phyloP scores from a whole-genome alignment of 2,113 vertebrate species.

The Thermophis baileyi region DNA sequence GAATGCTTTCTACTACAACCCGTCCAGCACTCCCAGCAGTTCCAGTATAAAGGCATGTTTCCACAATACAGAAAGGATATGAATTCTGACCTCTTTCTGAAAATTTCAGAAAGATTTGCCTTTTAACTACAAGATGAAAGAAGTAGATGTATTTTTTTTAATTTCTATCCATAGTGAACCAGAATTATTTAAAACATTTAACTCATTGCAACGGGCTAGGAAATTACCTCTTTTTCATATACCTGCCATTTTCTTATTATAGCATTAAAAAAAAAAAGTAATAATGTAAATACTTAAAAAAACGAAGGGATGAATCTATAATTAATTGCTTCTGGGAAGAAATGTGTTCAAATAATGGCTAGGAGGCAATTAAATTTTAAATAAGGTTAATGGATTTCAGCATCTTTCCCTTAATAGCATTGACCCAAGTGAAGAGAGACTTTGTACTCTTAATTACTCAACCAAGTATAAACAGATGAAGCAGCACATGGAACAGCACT shows the following conservation, averaged over 20 bases:
- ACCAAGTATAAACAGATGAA: slow-evolving; percentile 35
- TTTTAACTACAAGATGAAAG: background rate
- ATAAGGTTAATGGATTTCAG: slow-evolving; percentile 21
- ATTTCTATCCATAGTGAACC: background rate
- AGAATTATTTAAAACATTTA: background rate
- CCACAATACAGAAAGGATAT: background rate
- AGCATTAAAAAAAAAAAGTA: background rate
- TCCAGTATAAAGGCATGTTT: background rate
- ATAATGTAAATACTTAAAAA: background rate
- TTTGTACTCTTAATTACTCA: slow-evolving; percentile 36
- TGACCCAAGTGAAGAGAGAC: slow-evolving; percentile 15
- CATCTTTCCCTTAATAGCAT: slow-evolving; percentile 22
- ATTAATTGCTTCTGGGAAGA: background rate
- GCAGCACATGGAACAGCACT: slow-evolving; percentile 3
- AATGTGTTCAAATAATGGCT: slow-evolving; percentile 10
- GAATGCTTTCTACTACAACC: background rate
- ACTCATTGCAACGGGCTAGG: background rate
- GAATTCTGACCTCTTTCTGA: background rate
- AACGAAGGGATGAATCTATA: background rate
- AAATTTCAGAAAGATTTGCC: background rate
- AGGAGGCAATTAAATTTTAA: slow-evolving; percentile 34
- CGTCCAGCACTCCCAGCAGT: background rate
- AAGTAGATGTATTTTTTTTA: background rate
- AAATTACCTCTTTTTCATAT: background rate
- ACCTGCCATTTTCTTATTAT: background rate